Conservation (phyloP, 1,140 invertebrate genomes). For the Solen grandis region DNA sequence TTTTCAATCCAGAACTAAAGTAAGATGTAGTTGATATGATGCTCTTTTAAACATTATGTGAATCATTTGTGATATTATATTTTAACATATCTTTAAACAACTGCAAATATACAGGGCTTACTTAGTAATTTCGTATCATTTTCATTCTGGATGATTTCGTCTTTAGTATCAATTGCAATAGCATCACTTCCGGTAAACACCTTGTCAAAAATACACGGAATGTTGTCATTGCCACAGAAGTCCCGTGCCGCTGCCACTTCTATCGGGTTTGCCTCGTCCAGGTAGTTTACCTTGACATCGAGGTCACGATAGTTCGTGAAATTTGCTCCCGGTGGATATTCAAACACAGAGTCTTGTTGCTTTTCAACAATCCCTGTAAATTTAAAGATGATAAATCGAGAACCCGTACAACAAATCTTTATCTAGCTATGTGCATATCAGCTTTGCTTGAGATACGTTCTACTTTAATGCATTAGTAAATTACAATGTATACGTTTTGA, state of each 20-base stretch:
- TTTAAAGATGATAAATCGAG: too few relatives aligned
- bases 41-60: too few relatives aligned
- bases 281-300: constrained; percentile 3
- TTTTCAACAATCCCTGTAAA: neutral
- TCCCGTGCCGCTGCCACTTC: neutral
- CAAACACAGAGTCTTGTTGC: neutral
- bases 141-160: neutral
- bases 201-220: constrained; percentile 11
- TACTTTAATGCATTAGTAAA: too few relatives aligned
- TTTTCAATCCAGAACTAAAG: too few relatives aligned
- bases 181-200: constrained; percentile 7
- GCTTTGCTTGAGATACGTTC: too few relatives aligned
- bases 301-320: neutral
- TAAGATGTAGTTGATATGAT: too few relatives aligned
- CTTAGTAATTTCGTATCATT: neutral
- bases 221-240: neutral
- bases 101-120: neutral
- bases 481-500: too few relatives aligned
- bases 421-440: too few relatives aligned
- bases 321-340: neutral
- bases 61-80: too few relatives aligned
- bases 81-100: too few relatives aligned
- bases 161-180: neutral
- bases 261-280: neutral
- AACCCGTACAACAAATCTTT: too few relatives aligned